Base-by-base conservation (phyloP, 2,797 vertebrate genomes). In the Typhlichthys eigenmanni region DNA sequence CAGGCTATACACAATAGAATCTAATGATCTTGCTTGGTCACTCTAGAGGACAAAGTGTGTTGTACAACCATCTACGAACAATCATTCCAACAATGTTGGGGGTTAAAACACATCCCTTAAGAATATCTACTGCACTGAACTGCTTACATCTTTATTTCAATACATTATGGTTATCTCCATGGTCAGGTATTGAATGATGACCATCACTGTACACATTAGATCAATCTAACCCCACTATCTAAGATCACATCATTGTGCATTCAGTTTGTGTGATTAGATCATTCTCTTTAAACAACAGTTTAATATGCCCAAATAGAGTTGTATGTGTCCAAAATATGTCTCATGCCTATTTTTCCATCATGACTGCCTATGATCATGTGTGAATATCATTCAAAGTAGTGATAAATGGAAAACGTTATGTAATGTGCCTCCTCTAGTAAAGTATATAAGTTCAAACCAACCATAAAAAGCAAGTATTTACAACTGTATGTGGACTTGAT, bases 351-450 rank as follows among this genome's bases (percentile, higher is more conserved):
- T 50, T 71, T 79, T 79, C 43, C 67, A 32, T 53, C 49, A 58
- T 7, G 62, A 66, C 65, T 66, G 69, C 34, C 24, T 43, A 14
- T 46, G 54, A 19, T 61, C 34, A 5, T 57, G 32, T 4, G 47
- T 49, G 1, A 29, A 56, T 76, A 34, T 72, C 53, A 32, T 46
- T 75, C 56, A n/a, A 38, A 32, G 38, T 32, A 5, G 43, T 81
- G 76, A 81, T 62, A 62, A 75, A 80, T 84, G 86, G 85, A 89
- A 84, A 82, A 63, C 83, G 64, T 69, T 85, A 65, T 60, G 13
- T 71, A 72, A 67, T 68, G 56, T 54, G 62, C 71, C 64, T 80
- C 66, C 47, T 74, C 55, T 61, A 10, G 77, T 56, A 2, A 11
- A 53, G 12, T 51, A 51, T 13, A 10, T 19, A 16, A 13, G 11